Evolutionary conservation across 2,888 invertebrate genomes (phyloP), one percentile per base, ranked within the genome.

Genomic region (Drosophila mimica): DNA sequence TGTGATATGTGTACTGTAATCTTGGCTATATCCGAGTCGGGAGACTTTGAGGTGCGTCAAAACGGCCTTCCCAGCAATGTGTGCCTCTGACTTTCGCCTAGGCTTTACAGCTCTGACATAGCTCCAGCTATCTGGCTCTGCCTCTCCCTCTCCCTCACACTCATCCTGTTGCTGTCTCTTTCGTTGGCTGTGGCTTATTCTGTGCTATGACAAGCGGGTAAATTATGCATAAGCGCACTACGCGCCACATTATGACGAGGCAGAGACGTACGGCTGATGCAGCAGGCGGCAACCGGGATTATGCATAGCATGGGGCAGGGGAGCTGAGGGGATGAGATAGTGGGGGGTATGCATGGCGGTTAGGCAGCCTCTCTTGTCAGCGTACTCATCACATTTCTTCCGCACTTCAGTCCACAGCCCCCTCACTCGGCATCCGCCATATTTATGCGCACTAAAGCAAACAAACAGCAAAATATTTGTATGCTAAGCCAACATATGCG

Each of bases 391-490:
- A 85, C 83, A 84, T 79, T 89, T 82, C 75, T 65, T 73, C 60
- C 53, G 82, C 67, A 52, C 74, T 46, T 51, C 43, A 30, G 20
- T 15, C 34, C 36, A 11, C 31, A 13, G 15, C 20, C 30, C 51
- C 6, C 57, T 13, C 25, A n/a, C 15, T n/a, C 30, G 8, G 30
- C 68, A 59, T 13, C 33, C 20, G 28, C 53, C 74, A 70, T 82
- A 81, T 89, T 89, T 87, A 87, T 86, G 86, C 88, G 76, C 81
- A 85, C 79, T 75, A 88, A 89, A 72, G 89, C 86, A 89, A 90
- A 90, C 87, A 88, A 89, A 87, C 87, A 87, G 89, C 82, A 83
- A 88, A 90, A 90, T 88, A 88, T 88, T 88, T 88, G 87, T 90
- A 86, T 83, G 89, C 90, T 86, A 90, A 83, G 90, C 84, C 83